These are phyloP conservation scores for Noctua janthe DNA, from an alignment of 2,888 invertebrate species.

Conservation along the genomic window DNA sequence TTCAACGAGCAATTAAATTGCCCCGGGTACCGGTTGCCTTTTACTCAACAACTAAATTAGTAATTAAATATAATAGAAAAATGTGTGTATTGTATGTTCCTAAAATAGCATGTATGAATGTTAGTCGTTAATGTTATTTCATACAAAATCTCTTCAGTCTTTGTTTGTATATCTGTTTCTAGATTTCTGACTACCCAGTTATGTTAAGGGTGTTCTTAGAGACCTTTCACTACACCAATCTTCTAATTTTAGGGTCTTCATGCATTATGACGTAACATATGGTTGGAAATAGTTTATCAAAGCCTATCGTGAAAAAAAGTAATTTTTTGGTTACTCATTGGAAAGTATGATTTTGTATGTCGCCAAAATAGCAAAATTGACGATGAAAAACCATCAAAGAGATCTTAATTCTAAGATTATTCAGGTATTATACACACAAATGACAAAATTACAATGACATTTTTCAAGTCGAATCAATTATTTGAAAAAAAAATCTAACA, in stretches of 20 bases:
- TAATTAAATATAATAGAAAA: neutral
- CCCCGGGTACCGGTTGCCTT: constrained; percentile 1
- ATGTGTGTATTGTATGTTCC: constrained; percentile 54
- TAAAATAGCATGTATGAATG: constrained; percentile 37
- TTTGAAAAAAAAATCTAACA: neutral
- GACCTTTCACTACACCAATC: constrained; percentile 49
- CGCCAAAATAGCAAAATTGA: neutral
- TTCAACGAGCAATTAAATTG: neutral
- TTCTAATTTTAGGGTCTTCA: constrained; percentile 46
- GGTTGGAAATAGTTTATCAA: neutral
- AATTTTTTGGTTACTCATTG: neutral
- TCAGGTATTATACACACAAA: neutral
- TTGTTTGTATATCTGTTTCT: constrained; percentile 36
- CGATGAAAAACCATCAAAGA: neutral
- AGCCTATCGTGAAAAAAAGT: neutral
- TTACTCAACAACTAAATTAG: constrained; percentile 6
- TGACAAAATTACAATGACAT: neutral
- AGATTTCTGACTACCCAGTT: constrained; percentile 27
- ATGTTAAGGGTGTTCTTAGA: constrained; percentile 40
- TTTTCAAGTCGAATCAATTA: neutral
- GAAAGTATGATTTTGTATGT: neutral
- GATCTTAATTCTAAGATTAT: neutral
- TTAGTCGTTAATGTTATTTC: constrained; percentile 40
- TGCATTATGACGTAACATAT: constrained; percentile 47
- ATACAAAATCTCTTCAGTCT: constrained; percentile 48